Conservation (phyloP, 2,113 vertebrate genomes). For the Ceyx cyanopectus region DNA sequence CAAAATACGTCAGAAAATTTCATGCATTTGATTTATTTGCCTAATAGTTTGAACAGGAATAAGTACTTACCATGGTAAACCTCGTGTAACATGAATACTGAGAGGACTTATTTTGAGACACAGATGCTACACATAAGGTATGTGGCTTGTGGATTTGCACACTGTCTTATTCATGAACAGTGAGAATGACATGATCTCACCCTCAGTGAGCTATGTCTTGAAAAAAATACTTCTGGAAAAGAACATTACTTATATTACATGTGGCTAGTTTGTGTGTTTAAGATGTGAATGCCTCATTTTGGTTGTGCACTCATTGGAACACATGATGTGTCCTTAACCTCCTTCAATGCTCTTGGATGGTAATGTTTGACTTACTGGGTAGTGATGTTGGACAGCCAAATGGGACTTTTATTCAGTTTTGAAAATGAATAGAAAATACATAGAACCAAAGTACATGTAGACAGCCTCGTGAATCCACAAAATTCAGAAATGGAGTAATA, state of each 20-base stretch:
- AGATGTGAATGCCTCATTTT: conserved; percentile 50
- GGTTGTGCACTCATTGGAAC: conserved; percentile 24
- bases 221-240: conserved; percentile 59
- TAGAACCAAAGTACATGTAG: background rate
- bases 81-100: background rate
- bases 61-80: background rate
- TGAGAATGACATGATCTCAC: conserved; percentile 40
- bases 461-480: background rate
- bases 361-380: background rate
- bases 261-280: conserved; percentile 59
- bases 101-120: conserved; percentile 31
- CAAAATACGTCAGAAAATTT: background rate
- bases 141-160: conserved; percentile 36
- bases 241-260: conserved; percentile 62
- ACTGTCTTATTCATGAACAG: conserved; percentile 61
- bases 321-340: background rate
- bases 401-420: conserved; percentile 54
- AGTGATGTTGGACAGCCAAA: conserved; percentile 17
- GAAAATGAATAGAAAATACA: background rate
- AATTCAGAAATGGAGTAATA: background rate
- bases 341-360: background rate
- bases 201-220: conserved; percentile 29
- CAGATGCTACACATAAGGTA: conserved; percentile 46
- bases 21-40: conserved; percentile 12
- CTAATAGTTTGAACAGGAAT: background rate